These are phyloP conservation scores for Drosophila mimetica DNA, from an alignment of 2,888 invertebrate genomes.

Conservation along the genomic window DNA sequence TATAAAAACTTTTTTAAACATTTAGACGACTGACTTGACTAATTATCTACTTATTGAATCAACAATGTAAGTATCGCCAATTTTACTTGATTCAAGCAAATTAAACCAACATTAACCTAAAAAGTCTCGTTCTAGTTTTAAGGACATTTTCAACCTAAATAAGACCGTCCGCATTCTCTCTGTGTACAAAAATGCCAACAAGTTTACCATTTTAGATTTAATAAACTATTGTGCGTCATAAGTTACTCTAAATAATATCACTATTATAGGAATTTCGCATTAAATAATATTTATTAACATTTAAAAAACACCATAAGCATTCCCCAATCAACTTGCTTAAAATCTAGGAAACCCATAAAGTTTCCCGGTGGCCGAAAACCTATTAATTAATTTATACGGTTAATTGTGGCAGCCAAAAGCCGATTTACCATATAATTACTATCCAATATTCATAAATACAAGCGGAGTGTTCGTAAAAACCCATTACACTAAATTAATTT, in stretches of 20 bases:
- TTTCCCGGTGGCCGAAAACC: conserved; percentile 5
- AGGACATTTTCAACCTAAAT: too few species aligned
- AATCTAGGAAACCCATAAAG: conserved; percentile 12
- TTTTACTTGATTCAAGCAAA: too few species aligned
- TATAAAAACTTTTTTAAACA: too few species aligned
- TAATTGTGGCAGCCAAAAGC: conserved; percentile 58
- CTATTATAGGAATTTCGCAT: background rate
- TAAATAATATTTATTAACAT: background rate
- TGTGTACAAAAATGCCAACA: background rate
- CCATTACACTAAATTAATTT: conserved; percentile 68
- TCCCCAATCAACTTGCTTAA: conserved; percentile 4
- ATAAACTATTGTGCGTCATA: background rate
- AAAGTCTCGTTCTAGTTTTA: too few species aligned
- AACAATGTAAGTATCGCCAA: too few species aligned
- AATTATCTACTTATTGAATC: too few species aligned
- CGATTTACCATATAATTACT: conserved; percentile 61
- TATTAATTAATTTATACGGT: conserved; percentile 47
- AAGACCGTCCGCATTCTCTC: too few species aligned
- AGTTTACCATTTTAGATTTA: background rate
- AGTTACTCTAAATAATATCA: background rate
- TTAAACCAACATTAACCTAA: too few species aligned
- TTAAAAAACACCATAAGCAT: background rate
- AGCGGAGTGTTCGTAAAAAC: conserved; percentile 39
- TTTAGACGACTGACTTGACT: too few species aligned
- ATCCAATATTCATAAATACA: conserved; percentile 54